phyloP scores from a whole-genome alignment of 2,113 vertebrate genomes.

The Chamaea fasciata region DNA sequence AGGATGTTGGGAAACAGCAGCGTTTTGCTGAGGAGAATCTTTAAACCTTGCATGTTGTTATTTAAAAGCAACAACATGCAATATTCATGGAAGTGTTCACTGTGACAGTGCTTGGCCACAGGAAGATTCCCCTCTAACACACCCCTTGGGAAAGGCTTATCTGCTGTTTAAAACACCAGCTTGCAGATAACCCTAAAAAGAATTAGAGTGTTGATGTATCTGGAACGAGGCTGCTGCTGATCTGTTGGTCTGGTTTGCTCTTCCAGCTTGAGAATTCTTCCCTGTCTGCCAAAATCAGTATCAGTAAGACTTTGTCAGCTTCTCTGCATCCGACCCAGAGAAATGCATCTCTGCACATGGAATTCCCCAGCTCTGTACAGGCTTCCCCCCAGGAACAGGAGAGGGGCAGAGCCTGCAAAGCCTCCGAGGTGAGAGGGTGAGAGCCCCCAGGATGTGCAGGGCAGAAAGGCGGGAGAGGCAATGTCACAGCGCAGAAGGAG shows the following conservation, averaged over 20 bases:
- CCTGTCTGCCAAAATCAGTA: not conserved
- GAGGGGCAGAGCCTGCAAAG: not conserved
- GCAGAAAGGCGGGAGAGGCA: not conserved
- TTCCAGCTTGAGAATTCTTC: not conserved
- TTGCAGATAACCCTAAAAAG: not conserved
- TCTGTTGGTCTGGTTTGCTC: not conserved
- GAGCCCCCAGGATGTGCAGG: not conserved
- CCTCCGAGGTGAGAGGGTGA: not conserved
- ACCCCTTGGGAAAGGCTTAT: not conserved
- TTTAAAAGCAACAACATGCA: not conserved
- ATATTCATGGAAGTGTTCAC: not conserved
- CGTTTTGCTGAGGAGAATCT: not conserved
- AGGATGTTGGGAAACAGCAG: not conserved
- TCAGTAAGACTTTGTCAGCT: not conserved
- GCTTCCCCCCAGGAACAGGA: not conserved
- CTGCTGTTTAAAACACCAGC: not conserved
- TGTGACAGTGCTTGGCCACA: not conserved
- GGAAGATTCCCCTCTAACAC: not conserved
- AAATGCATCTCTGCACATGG: not conserved
- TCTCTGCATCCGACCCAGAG: conserved; percentile 17
- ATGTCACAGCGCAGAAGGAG: not conserved
- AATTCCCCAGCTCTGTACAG: not conserved
- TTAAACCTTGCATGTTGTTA: not conserved
- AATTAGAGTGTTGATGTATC: not conserved
- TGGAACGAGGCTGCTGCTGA: not conserved